Evolutionary conservation across 2,797 vertebrate species (phyloP), one percentile per base, ranked within the genome.

Genomic region (Ptychobarbus kaznakovi): DNA sequence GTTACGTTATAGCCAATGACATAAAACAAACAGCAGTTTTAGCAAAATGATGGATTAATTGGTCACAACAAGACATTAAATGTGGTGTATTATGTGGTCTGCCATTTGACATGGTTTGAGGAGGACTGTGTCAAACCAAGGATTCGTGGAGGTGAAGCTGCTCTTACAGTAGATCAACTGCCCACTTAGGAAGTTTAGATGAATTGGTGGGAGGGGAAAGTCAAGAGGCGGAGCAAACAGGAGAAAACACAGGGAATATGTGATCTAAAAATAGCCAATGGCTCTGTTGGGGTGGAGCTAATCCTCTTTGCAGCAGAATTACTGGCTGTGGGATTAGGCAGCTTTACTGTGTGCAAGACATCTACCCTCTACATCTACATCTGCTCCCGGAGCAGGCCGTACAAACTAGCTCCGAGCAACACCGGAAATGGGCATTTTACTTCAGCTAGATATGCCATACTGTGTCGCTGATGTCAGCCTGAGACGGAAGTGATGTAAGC

Each of bases 251-350:
- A 89, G 72, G 56, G 90, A 93, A 32, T 32, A 32, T 90, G 90
- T 88, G 90, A 92, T 94, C 96, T 98, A 96, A 96, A 97, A 98
- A 97, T 98, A 97, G 95, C 94, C 87, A 92, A 95, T 92, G 95
- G 92, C 93, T 95, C 90, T 94, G 93, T 93, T 90, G 89, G 94
- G 95, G 95, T 90, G 93, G 95, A 93, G 94, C 94, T 98, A 98
- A 99, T 98, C 97, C 95, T 97, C 97, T 99, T 98, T 97, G 92
- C 92, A 87, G 78, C 86, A 90, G 91, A 95, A 96, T 97, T 96
- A 96, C 95, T 94, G 94, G 91, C 92, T 92, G 87, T 90, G 80
- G 96, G 96, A 98, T 99, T 98, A 98, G 91, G 95, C 93, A 91
- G 95, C 92, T 95, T 96, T 96, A 94, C 93, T 93, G 91, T 91